A percentile compares a stretch with the other conserved stretches of the same genome.
Evolutionary conservation across 1,140 invertebrate species (phyloP).

Genomic region (Cyphomyrmex costatus): DNA sequence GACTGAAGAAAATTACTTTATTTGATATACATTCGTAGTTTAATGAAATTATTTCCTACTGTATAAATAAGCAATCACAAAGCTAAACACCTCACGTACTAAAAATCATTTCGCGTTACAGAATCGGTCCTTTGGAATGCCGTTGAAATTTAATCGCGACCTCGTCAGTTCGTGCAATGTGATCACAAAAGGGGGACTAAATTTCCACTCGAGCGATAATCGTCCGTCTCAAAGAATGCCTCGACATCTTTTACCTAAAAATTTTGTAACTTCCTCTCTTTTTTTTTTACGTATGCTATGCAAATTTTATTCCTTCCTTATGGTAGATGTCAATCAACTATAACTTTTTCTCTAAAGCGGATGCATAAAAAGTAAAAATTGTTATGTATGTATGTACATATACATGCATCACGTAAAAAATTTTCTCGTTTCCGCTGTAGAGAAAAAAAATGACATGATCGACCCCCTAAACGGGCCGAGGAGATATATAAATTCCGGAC

Average conservation of each 20-base stretch:
- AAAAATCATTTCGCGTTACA: constrained; percentile 62
- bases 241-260: constrained; percentile 25
- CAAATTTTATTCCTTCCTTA: not conserved
- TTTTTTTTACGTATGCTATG: not conserved
- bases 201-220: constrained; percentile 82
- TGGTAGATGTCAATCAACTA: too few species aligned
- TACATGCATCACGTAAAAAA: too few species aligned
- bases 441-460: too few species aligned
- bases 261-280: not conserved
- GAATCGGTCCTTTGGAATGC: constrained; percentile 72
- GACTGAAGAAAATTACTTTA: constrained; percentile 13
- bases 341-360: too few species aligned
- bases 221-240: constrained; percentile 63
- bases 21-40: not conserved
- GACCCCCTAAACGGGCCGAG: not conserved
- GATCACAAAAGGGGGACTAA: constrained; percentile 75
- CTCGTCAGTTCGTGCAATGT: constrained; percentile 76
- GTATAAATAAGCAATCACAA: constrained; percentile 5
- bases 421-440: too few species aligned
- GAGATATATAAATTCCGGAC: not conserved
- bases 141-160: constrained; percentile 81
- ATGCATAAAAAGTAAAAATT: too few species aligned
- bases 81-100: constrained; percentile 51
- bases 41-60: constrained; percentile 11
- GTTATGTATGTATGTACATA: too few species aligned